Evolutionary conservation across 2,888 invertebrate species (phyloP), one percentile per base, ranked within the genome.

Genomic region (Ischnus inquisitorius): DNA sequence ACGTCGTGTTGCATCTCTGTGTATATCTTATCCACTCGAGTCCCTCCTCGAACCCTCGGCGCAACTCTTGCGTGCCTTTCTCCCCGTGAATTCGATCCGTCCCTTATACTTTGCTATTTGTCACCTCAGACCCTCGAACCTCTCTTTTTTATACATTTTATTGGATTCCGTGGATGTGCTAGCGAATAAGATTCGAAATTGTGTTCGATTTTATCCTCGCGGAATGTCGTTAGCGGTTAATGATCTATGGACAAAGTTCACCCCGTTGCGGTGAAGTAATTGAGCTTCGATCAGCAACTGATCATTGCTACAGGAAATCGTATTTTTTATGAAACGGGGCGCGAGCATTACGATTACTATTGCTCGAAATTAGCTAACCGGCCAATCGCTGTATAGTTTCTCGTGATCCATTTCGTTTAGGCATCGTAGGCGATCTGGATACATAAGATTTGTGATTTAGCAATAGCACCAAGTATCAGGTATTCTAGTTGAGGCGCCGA

Each of bases 1-100:
- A 68, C 51, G 19, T n/a, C 74, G 43, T 34, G 34, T 19, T 81
- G 62, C 64, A 65, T 51, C 46, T 57, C 74, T 25, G 48, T 43
- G 62, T 64, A 34, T 43, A 51, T 64, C 72, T 67, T 67, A 28
- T 22, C n/a, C 6, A 14, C 51, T 43, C 71, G 41, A 69, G 25
- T 25, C 34, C 34, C 34, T 34, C 39, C 19, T 71, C n/a, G n/a
- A 39, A 34, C 39, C 71, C 43, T 19, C 25, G 5, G n/a, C 16
- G 22, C 22, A 41, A 54, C 12, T 43, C 41, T 41, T 25, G 41
- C 25, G 34, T 3, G 34, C 8, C 34, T 19, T 12, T 12, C 51
- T 14, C 22, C 34, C 12, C 22, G 5, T 2, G 12, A 14, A 16
- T 39, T 60, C 43, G n/a, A 72, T 28, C 25, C 5, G 25, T 57